Conservation (phyloP, 37 sponge, comb jelly and placozoan genomes). For the Haliclona indistincta region DNA sequence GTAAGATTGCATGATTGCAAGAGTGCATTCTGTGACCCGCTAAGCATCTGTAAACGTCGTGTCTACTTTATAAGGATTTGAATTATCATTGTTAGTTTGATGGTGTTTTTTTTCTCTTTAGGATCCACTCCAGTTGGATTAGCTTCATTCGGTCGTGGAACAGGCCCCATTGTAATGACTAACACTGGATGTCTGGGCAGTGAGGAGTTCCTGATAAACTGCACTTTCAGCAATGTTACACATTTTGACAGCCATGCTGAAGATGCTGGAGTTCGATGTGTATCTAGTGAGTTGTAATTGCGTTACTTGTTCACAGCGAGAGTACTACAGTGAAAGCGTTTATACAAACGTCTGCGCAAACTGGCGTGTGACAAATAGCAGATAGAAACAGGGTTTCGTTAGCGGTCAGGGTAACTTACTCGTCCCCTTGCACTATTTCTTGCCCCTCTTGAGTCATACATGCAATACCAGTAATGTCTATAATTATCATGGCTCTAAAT, state of each 20-base stretch:
- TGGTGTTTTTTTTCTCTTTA: background rate
- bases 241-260: background rate
- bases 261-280: conserved; percentile 19
- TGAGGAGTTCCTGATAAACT: background rate
- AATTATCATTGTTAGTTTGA: background rate
- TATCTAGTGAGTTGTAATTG: background rate
- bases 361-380: too few relatives aligned
- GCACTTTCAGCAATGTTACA: conserved; percentile 1
- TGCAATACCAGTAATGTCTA: too few relatives aligned
- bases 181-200: background rate
- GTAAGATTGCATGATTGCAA: too few relatives aligned
- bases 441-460: too few relatives aligned
- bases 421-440: too few relatives aligned
- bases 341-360: too few relatives aligned
- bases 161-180: background rate
- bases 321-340: too few relatives aligned
- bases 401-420: too few relatives aligned
- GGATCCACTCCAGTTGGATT: background rate
- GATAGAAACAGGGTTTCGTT: too few relatives aligned
- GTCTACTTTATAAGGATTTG: background rate
- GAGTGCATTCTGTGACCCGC: too few relatives aligned
- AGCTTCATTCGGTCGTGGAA: background rate
- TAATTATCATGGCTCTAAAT: too few relatives aligned
- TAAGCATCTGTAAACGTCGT: background rate
- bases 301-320: background rate